Base-by-base conservation (phyloP, 2,113 vertebrate species). In the Leptodactylus fuscus region DNA sequence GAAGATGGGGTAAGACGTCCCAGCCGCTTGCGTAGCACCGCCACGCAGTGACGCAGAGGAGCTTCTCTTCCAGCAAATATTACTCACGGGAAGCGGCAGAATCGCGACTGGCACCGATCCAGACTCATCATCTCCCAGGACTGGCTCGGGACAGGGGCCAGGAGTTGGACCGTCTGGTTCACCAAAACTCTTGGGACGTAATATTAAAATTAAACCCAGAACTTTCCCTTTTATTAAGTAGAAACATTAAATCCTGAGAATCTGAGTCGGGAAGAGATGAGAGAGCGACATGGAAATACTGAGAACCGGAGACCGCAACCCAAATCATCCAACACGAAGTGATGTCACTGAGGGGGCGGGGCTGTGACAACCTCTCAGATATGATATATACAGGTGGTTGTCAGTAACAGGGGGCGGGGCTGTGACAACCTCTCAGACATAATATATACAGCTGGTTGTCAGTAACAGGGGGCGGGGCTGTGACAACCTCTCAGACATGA, bases 51-150 rank as follows among this genome's bases (percentile, higher is more conserved):
- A 83, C 67, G 81, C 81, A 74, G 22, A 41, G 67, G 3, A 15
- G 8, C 49, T n/a, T 1, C 32, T 3, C 51, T 24, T 38, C n/a
- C 67, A 38, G n/a, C 24, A n/a, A 15, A 65, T 15, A 36, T 71
- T 46, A 82, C 48, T 83, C 34, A 83, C 22, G 44, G 46, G 81
- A 82, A 74, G 41, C 16, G 3, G 60, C 7, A 82, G 16, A 36
- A 16, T 18, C 62, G 34, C 27, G 65, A 22, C 49, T 73, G 81
- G 49, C n/a, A 10, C 11, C 49, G 8, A 44, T 58, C 81, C 81
- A 83, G 32, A 58, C 34, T 3, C 44, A 7, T 81, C 81, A 44
- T 73, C 69, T 58, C n/a, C n/a, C 24, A 74, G 69, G 29, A 69
- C 8, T 32, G 32, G 41, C n/a, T 44, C 49, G 53, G 81, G 81